Evolutionary conservation across 2,113 vertebrate genomes (phyloP).

Genomic region (Odontesthes bonariensis): DNA sequence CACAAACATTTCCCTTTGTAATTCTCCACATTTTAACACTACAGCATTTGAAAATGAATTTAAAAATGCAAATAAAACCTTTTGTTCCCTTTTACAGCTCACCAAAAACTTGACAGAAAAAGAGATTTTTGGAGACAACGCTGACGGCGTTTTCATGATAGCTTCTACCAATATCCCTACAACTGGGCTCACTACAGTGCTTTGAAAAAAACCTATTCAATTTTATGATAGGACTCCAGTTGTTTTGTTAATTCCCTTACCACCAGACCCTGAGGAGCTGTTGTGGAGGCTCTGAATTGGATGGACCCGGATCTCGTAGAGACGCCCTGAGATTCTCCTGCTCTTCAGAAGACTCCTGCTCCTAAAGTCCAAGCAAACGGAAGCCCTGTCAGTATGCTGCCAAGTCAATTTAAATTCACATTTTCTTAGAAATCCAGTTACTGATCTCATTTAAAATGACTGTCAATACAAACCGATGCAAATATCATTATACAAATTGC

Average conservation of each 20-base stretch:
- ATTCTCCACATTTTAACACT: too few species aligned
- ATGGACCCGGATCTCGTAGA: conserved; percentile 88
- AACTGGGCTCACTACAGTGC: neutral
- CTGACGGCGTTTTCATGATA: too few species aligned
- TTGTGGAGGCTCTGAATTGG: conserved; percentile 80
- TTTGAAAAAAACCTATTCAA: too few species aligned
- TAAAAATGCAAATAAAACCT: too few species aligned
- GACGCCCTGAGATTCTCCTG: conserved; percentile 91
- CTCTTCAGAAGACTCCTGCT: conserved; percentile 93
- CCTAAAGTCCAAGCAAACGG: conserved; percentile 73
- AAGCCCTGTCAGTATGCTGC: neutral
- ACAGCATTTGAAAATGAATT: too few species aligned
- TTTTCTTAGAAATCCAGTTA: neutral
- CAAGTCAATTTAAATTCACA: neutral
- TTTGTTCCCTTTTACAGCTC: too few species aligned
- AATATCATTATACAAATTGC: neutral
- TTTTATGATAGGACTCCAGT: too few species aligned
- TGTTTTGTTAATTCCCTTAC: conserved; percentile 70
- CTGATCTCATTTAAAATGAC: neutral
- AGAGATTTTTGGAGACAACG: neutral
- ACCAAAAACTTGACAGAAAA: neutral
- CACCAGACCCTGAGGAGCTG: conserved; percentile 76
- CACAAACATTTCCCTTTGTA: too few species aligned
- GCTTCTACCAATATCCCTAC: too few species aligned
- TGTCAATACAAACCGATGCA: neutral